phyloP scores from a whole-genome alignment of 1,140 invertebrate species.

The Rhyzopertha dominica region DNA sequence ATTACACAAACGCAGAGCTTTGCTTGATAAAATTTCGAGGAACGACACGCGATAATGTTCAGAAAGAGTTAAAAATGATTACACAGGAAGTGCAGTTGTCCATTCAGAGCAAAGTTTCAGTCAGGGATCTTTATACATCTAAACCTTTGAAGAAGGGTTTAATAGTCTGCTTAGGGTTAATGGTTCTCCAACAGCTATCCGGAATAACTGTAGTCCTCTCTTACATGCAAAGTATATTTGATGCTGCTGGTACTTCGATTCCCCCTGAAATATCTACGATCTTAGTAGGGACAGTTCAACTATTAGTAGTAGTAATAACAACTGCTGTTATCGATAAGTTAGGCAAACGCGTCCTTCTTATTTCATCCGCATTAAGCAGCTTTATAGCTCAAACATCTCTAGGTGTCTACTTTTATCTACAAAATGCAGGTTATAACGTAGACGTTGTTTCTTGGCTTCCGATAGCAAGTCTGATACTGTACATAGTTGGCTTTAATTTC shows the following conservation, averaged over 20 bases:
- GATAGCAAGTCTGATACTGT: conserved; percentile 19
- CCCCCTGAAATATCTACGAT: conserved; percentile 62
- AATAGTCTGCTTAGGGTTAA: conserved; percentile 61
- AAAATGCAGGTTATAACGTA: conserved; percentile 11
- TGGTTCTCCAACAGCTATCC: conserved; percentile 68
- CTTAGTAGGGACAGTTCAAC: conserved; percentile 68
- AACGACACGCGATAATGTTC: conserved; percentile 42
- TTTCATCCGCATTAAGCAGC: conserved; percentile 63
- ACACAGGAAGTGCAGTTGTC: conserved; percentile 45
- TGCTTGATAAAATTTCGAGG: conserved; percentile 59
- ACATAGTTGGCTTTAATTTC: conserved; percentile 21
- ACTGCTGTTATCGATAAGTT: conserved; percentile 67
- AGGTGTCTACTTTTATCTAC: conserved; percentile 25
- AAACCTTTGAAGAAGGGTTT: conserved; percentile 57
- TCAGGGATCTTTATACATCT: conserved; percentile 52
- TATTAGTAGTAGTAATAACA: conserved; percentile 60
- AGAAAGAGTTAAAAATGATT: conserved; percentile 53
- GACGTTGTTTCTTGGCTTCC: conserved; percentile 24
- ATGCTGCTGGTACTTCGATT: conserved; percentile 53
- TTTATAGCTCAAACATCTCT: conserved; percentile 29
- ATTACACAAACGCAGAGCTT: conserved; percentile 54
- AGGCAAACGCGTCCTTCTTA: conserved; percentile 64
- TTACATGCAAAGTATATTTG: conserved; percentile 69
- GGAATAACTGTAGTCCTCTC: conserved; percentile 81
- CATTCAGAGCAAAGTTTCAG: conserved; percentile 36